Conservation (phyloP, 2,113 vertebrate species). For the Strigops habroptila region DNA sequence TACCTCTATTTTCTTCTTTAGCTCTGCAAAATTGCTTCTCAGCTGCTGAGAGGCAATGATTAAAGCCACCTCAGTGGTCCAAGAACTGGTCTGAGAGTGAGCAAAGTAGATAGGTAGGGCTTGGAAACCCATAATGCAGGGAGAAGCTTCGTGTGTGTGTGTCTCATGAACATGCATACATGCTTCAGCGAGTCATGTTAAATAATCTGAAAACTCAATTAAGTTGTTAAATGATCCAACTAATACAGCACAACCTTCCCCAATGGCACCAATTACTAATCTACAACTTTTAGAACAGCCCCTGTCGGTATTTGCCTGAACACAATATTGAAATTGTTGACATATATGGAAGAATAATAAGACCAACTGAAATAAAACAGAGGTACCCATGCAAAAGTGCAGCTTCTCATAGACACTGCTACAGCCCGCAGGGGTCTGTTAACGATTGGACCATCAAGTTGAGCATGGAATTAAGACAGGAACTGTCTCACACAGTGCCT, state of each 20-base stretch:
- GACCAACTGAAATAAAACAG: neutral
- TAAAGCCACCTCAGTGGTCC: neutral
- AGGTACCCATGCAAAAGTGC: neutral
- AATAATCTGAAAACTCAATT: neutral
- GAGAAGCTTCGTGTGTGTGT: neutral
- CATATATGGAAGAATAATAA: neutral
- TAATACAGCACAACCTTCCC: neutral
- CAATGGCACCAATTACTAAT: neutral
- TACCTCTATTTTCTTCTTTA: neutral
- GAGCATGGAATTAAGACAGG: neutral
- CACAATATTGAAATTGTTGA: neutral
- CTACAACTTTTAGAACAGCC: neutral
- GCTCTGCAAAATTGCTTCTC: neutral
- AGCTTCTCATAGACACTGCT: neutral
- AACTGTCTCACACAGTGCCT: neutral
- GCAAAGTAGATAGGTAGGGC: neutral
- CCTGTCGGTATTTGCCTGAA: neutral
- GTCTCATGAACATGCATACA: fast-evolving
- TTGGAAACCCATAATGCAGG: neutral
- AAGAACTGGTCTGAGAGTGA: neutral
- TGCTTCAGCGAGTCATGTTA: neutral
- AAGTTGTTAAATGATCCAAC: neutral
- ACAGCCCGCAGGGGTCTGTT: too few relatives aligned
- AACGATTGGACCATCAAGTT: neutral
- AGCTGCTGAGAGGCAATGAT: neutral